phyloP scores from a whole-genome alignment of 2,797 vertebrate genomes.

The Sylvilagus floridanus region DNA sequence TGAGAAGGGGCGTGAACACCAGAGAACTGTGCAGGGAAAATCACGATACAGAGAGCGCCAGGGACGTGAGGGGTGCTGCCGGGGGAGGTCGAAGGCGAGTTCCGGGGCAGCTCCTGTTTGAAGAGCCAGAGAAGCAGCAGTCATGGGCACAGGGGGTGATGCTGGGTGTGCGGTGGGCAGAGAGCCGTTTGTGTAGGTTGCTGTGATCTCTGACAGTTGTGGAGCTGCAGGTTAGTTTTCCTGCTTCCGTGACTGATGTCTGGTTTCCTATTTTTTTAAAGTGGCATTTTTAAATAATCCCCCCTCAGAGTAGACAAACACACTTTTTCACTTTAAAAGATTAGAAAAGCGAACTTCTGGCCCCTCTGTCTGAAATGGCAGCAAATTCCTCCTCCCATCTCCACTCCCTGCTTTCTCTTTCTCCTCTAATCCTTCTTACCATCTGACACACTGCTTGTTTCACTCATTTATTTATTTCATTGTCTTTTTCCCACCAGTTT shows the following conservation, averaged over 20 bases:
- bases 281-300: background rate
- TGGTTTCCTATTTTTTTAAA: background rate
- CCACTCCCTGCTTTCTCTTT: background rate
- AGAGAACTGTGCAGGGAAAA: background rate
- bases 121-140: background rate
- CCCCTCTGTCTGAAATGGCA: background rate
- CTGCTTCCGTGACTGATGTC: background rate
- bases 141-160: background rate
- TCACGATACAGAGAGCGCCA: background rate
- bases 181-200: background rate
- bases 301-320: background rate
- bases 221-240: background rate
- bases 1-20: background rate
- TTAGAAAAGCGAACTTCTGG: background rate
- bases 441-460: background rate
- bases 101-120: background rate
- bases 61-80: background rate
- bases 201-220: too few relatives aligned
- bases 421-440: background rate
- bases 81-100: too few relatives aligned
- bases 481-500: background rate
- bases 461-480: background rate
- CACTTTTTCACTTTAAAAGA: background rate
- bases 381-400: fast-evolving
- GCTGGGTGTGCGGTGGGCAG: background rate